Evolutionary conservation across 2,888 invertebrate genomes (phyloP), one percentile per base, ranked within the genome.

Genomic region (Andrena hattorfiana): DNA sequence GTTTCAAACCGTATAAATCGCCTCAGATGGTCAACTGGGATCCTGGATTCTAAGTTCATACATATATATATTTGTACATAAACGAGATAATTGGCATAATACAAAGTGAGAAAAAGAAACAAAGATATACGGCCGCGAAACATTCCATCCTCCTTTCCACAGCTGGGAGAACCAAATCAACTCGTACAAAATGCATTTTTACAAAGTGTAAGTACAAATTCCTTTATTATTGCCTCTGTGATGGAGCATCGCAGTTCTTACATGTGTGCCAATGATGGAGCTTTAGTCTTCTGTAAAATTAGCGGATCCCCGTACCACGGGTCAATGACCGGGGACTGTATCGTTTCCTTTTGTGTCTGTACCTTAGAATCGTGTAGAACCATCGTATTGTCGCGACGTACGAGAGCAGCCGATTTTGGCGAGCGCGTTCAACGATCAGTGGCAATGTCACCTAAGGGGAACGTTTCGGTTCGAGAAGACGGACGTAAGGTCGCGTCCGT

Each of bases 1-100:
- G 98, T 94, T 98, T 97, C 93, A 95, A 95, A 89, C 94, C 95
- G 87, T 95, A 95, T 67, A 95, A 96, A 91, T 95, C 96, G 72
- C 90, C 95, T 13, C 97, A 97, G 92, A 94, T 94, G 81, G 96
- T 97, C 2, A 95, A 96, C 59, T 99, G 99, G 99, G 96, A 98
- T 94, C 98, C 98, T 20, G 98, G 98, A 78, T 98, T 98, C 94
- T 98, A 81, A 77, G 7, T 7, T 0, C 28, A 72, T 63, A 20
- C 35, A 8, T 2, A 70, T 48, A 35, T 79, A 42, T 79, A 80
- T 66, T 48, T 74, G 49, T 56, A 42, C 54, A 8, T 13, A 30
- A 54, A 62, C 7, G 35, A 63, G 51, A 54, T 72, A 35, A n/a
- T 59, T 48, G 26, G 10, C 26, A 23, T 26, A 35, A 64, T 42